Percentiles rank a stretch among this genome's conserved stretches.
phyloP scores from a whole-genome alignment of 2,113 vertebrate species.

The Microcebus ravelobensis region DNA sequence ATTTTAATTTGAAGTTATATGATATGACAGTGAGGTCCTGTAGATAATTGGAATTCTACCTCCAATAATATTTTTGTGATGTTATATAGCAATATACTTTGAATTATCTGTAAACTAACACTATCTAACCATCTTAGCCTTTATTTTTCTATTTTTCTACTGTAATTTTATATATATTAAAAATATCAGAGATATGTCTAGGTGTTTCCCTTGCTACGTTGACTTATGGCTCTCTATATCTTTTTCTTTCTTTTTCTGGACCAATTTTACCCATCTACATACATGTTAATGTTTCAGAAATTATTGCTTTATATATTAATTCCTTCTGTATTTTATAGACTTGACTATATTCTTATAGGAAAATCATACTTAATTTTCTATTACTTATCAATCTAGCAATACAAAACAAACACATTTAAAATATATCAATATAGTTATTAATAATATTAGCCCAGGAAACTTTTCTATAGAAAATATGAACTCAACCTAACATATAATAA shows the following conservation, averaged over 20 bases:
- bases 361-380: neutral
- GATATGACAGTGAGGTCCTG: neutral
- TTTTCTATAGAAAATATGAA: neutral
- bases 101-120: neutral
- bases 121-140: neutral
- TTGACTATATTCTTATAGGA: neutral
- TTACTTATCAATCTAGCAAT: neutral
- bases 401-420: neutral
- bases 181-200: neutral
- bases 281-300: neutral
- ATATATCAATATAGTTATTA: neutral
- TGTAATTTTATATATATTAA: neutral
- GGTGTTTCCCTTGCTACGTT: neutral
- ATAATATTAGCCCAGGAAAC: neutral
- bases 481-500: neutral
- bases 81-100: neutral
- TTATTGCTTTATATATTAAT: neutral
- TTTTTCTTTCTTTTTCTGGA: neutral
- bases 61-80: neutral
- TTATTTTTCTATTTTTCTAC: neutral
- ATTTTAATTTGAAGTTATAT: neutral
- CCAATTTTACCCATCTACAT: neutral
- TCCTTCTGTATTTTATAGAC: neutral
- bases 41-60: neutral
- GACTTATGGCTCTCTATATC: accelerated